These are phyloP conservation scores for Heloderma charlesbogerti DNA, from an alignment of 2,113 vertebrate genomes.

Conservation along the genomic window DNA sequence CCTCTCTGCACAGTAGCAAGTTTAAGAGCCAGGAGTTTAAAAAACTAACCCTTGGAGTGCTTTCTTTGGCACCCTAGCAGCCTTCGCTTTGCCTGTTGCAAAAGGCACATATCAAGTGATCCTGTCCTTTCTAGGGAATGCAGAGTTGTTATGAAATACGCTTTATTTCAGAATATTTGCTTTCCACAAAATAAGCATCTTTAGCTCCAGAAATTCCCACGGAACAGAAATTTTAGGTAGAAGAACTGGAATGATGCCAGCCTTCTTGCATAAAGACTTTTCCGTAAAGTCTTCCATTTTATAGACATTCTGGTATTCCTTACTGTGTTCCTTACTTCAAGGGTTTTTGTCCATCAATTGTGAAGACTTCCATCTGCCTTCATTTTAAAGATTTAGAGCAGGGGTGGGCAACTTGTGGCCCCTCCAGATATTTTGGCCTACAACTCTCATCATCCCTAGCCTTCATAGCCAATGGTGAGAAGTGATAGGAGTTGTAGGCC, in stretches of 20 bases:
- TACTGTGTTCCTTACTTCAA: background rate
- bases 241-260: background rate
- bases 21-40: slow-evolving; percentile 74
- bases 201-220: background rate
- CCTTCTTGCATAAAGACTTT: background rate
- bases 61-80: slow-evolving; percentile 78
- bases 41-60: slow-evolving; percentile 72
- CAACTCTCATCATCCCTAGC: too few relatives aligned
- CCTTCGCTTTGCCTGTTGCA: slow-evolving; percentile 60
- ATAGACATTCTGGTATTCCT: background rate
- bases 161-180: background rate
- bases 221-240: background rate
- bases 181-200: background rate
- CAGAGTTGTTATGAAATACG: background rate
- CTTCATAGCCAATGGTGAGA: too few relatives aligned
- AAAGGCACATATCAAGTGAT: slow-evolving; percentile 48
- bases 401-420: too few relatives aligned
- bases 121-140: background rate
- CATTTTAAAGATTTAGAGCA: background rate
- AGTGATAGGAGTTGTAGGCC: too few relatives aligned
- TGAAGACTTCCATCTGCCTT: background rate
- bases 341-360: background rate
- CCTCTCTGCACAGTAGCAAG: slow-evolving; percentile 80
- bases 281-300: background rate
- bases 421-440: too few relatives aligned